These are phyloP conservation scores for Sparus aurata DNA, from an alignment of 2,797 vertebrate genomes.

Conservation along the genomic window DNA sequence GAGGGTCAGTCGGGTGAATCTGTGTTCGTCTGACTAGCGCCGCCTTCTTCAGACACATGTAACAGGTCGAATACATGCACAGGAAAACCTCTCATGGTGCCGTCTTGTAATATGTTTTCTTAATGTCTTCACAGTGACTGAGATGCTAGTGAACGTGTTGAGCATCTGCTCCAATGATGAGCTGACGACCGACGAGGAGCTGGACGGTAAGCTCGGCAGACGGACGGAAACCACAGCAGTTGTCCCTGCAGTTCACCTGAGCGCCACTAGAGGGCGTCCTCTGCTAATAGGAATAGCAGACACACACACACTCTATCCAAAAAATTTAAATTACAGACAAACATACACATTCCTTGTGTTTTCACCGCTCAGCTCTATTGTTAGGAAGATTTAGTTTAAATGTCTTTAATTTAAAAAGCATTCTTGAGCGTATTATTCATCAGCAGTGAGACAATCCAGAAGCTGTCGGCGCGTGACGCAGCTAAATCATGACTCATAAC, in stretches of 20 bases:
- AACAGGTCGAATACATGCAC: background rate
- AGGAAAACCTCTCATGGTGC: background rate
- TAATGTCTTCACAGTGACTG: conserved; percentile 80
- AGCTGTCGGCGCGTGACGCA: background rate
- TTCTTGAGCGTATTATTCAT: background rate
- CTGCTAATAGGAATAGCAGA: background rate
- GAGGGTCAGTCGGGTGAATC: background rate
- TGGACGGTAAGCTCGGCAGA: conserved; percentile 82
- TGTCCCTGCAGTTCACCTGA: conserved; percentile 7
- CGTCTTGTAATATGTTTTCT: background rate
- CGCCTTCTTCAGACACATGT: background rate
- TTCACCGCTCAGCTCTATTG: background rate
- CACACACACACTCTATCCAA: background rate
- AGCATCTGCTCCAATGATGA: conserved; percentile 90
- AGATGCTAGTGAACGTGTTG: conserved; percentile 89
- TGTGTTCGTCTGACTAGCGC: background rate
- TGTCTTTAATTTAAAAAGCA: background rate
- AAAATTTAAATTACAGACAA: background rate
- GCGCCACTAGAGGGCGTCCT: conserved; percentile 66
- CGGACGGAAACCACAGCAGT: background rate
- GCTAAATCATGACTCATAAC: background rate
- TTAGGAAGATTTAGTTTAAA: background rate
- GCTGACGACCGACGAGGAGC: conserved; percentile 87
- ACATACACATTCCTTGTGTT: background rate
- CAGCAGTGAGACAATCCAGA: background rate